Percentiles rank a stretch among this genome's conserved stretches.
These are phyloP conservation scores for Calameuta filiformis DNA, from an alignment of 2,888 invertebrate species.

Conservation along the genomic window DNA sequence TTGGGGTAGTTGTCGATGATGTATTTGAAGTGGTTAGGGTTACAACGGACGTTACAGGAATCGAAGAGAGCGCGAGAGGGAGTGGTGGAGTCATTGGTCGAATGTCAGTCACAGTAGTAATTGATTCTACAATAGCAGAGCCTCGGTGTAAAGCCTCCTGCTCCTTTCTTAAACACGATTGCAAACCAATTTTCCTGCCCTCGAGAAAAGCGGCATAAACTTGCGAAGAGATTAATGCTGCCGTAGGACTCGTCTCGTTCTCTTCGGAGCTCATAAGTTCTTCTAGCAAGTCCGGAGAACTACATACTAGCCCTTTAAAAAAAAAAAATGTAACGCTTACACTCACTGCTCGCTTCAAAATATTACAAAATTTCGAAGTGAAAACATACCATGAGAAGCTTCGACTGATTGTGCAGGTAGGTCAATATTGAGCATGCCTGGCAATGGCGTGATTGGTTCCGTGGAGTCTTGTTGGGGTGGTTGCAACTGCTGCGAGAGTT, in stretches of 20 bases:
- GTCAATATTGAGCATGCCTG: slow-evolving; percentile 68
- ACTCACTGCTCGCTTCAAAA: slow-evolving; percentile 13
- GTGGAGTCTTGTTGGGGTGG: slow-evolving; percentile 37
- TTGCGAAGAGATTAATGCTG: background rate
- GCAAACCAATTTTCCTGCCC: slow-evolving; percentile 33
- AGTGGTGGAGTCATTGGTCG: slow-evolving; percentile 44
- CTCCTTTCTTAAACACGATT: slow-evolving; percentile 25
- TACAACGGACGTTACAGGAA: slow-evolving; percentile 35
- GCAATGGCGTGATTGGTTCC: slow-evolving; percentile 57
- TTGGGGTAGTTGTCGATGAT: slow-evolving; percentile 41
- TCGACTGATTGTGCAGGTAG: slow-evolving; percentile 56
- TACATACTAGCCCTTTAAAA: background rate
- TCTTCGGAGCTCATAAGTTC: background rate
- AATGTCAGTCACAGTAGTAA: slow-evolving; percentile 38
- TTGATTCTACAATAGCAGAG: slow-evolving; percentile 45
- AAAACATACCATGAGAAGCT: slow-evolving; percentile 45
- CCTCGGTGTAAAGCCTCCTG: slow-evolving; percentile 38
- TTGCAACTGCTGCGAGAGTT: slow-evolving; percentile 27
- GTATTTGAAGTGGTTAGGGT: slow-evolving; percentile 38
- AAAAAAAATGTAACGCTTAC: background rate
- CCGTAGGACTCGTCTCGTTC: background rate
- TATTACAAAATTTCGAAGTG: slow-evolving; percentile 13
- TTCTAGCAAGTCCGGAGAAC: background rate
- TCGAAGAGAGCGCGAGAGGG: slow-evolving; percentile 35
- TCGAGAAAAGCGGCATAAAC: background rate